Evolutionary conservation across 1,140 invertebrate genomes (phyloP).

Genomic region (Ptiloglossa arizonensis): DNA sequence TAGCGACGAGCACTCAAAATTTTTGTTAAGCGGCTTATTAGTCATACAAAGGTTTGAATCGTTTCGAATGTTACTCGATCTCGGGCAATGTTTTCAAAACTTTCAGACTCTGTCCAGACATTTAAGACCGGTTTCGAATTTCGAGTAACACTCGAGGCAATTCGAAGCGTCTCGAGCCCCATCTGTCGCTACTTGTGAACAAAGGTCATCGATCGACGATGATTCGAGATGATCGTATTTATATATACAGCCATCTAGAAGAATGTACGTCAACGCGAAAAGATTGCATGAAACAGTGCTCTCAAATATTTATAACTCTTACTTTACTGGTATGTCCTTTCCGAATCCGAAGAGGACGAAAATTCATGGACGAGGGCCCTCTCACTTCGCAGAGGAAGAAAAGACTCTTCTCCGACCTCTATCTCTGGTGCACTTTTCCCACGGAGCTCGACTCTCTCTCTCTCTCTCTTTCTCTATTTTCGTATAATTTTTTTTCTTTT

Average conservation of each 20-base stretch:
- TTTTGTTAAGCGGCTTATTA: background rate
- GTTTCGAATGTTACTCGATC: background rate
- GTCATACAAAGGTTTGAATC: background rate
- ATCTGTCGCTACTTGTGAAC: background rate
- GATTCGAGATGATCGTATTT: slow-evolving; percentile 8
- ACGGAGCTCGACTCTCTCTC: background rate
- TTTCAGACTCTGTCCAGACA: too few species aligned
- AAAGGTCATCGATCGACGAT: slow-evolving; percentile 19
- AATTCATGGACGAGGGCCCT: slow-evolving; percentile 6
- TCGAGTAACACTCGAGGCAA: background rate
- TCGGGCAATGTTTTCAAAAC: background rate
- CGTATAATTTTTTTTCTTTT: background rate
- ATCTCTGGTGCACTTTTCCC: background rate
- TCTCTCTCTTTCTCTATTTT: background rate
- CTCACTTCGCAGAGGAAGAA: slow-evolving; percentile 16
- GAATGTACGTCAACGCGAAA: slow-evolving; percentile 47
- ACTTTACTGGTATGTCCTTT: slow-evolving; percentile 13
- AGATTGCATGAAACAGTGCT: slow-evolving; percentile 1
- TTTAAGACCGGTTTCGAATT: too few species aligned
- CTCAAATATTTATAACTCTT: slow-evolving; percentile 11
- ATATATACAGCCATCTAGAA: slow-evolving; percentile 15
- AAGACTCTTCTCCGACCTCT: background rate
- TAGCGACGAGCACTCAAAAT: background rate
- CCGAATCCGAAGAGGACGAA: slow-evolving; percentile 5
- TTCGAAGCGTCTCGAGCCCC: background rate